A percentile compares a stretch with the other conserved stretches of the same genome.
phyloP scores from a whole-genome alignment of 2,113 vertebrate genomes.

The Drymodes brunneopygia region DNA sequence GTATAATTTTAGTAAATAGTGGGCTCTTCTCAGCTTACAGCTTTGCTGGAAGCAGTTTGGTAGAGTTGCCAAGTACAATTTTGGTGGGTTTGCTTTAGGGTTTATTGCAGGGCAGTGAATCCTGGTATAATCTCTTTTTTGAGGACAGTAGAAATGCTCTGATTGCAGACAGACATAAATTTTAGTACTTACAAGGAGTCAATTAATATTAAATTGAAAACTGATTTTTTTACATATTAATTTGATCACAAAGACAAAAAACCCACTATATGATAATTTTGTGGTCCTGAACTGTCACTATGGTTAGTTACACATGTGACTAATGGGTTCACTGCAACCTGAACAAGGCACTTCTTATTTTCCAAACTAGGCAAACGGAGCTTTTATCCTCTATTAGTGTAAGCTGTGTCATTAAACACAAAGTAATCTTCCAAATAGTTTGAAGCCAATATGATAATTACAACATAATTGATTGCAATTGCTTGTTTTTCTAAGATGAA shows the following conservation, averaged over 20 bases:
- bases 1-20: not conserved
- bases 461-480: conserved; percentile 16
- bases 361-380: conserved; percentile 15
- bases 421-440: conserved; percentile 25
- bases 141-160: not conserved
- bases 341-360: conserved; percentile 15
- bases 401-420: conserved; percentile 1
- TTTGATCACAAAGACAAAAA: not conserved
- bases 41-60: not conserved
- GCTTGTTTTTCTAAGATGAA: not conserved
- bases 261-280: not conserved
- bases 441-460: conserved; percentile 13
- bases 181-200: not conserved
- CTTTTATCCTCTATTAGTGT: conserved; percentile 20
- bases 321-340: not conserved
- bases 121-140: not conserved
- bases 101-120: not conserved
- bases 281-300: not conserved
- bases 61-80: not conserved
- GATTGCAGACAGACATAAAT: not conserved
- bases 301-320: not conserved
- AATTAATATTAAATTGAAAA: conserved; percentile 24
- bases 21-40: not conserved
- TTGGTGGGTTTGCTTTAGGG: not conserved
- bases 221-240: not conserved